Evolutionary conservation across 2,888 invertebrate species (phyloP).

Genomic region (Gnatocerus cornutus): DNA sequence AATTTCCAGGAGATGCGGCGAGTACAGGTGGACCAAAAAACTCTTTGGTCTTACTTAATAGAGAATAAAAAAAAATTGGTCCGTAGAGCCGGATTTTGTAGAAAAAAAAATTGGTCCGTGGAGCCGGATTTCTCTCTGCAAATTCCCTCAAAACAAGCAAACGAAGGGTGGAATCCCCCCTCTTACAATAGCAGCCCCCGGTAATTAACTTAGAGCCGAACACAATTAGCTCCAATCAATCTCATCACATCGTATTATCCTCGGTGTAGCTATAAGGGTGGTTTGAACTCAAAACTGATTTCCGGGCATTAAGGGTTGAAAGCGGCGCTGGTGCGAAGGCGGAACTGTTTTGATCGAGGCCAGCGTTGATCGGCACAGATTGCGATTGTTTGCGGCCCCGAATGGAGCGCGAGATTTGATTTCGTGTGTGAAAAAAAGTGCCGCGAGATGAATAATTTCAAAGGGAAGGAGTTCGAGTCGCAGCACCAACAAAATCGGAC

Average conservation of each 20-base stretch:
- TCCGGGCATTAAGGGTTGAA: constrained; percentile 65
- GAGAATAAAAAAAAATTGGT: too few species aligned
- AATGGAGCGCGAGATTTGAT: constrained; percentile 41
- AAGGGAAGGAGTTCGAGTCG: constrained; percentile 52
- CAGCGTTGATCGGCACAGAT: constrained; percentile 53
- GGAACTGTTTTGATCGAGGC: constrained; percentile 54
- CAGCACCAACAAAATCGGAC: constrained; percentile 71
- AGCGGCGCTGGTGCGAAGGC: constrained; percentile 59
- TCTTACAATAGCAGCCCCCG: constrained; percentile 57
- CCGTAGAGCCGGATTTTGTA: too few species aligned
- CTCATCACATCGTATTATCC: constrained; percentile 55
- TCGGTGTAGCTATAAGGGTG: constrained; percentile 28
- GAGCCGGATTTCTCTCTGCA: too few species aligned
- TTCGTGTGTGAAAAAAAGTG: not conserved
- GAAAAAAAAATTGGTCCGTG: too few species aligned
- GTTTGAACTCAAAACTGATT: constrained; percentile 61
- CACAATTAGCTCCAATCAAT: constrained; percentile 62
- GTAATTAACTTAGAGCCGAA: constrained; percentile 62
- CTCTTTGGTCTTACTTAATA: too few species aligned
- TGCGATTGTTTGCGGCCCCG: constrained; percentile 56
- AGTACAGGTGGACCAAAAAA: not conserved
- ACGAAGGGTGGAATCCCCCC: constrained; percentile 12
- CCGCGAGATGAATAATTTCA: constrained; percentile 29
- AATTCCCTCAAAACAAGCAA: not conserved
- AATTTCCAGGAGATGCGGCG: not conserved